Evolutionary conservation across 2,888 invertebrate species (phyloP).

Genomic region (Thymelicus acteon): DNA sequence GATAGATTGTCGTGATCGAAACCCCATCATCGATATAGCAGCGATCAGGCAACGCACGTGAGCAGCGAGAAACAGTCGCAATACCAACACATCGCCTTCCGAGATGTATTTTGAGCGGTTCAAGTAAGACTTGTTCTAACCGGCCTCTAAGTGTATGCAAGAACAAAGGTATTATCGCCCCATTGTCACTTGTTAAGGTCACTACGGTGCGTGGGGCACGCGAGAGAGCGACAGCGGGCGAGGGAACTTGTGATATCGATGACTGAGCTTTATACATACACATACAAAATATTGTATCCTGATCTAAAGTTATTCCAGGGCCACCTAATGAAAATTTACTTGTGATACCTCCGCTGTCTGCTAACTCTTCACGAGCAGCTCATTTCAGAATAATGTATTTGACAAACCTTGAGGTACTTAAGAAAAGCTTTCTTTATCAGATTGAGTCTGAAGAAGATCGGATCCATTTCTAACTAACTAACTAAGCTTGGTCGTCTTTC

Average conservation of each 20-base stretch:
- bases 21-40: background rate
- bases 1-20: background rate
- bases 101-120: slow-evolving; percentile 35
- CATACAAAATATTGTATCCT: too few species aligned
- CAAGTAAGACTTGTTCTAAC: slow-evolving; percentile 65
- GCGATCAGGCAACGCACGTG: background rate
- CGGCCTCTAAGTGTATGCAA: slow-evolving; percentile 57
- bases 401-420: too few species aligned
- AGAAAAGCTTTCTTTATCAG: too few species aligned
- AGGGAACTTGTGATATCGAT: background rate
- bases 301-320: too few species aligned
- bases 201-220: slow-evolving; percentile 19
- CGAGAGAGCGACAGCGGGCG: slow-evolving; percentile 10
- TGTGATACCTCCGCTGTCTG: too few species aligned
- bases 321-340: too few species aligned
- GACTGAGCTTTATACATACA: too few species aligned
- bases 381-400: too few species aligned
- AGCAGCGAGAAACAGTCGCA: background rate
- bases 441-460: too few species aligned
- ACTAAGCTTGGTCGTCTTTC: too few species aligned
- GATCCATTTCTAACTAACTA: too few species aligned
- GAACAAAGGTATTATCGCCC: slow-evolving; percentile 74
- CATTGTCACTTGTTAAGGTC: slow-evolving; percentile 70
- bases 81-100: slow-evolving; percentile 37
- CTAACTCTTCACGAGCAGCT: too few species aligned